Conservation (phyloP, 2,113 vertebrate genomes). For the Prionailurus viverrinus region DNA sequence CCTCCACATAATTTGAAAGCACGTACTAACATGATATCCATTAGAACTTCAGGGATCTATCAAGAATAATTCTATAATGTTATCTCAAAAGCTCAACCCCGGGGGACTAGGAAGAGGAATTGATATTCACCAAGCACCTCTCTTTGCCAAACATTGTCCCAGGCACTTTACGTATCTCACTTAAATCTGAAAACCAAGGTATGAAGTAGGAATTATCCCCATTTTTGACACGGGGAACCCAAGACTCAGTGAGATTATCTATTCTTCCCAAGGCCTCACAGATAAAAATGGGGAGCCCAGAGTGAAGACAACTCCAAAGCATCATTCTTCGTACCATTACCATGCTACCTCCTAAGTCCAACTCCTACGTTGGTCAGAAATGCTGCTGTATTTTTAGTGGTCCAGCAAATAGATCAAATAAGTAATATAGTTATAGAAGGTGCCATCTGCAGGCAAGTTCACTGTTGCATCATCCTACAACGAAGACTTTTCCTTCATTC, state of each 20-base stretch:
- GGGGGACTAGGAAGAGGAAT: not conserved
- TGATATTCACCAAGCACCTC: not conserved
- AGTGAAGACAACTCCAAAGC: not conserved
- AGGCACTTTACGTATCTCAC: not conserved
- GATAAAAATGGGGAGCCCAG: not conserved
- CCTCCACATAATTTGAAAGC: not conserved
- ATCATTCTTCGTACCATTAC: not conserved
- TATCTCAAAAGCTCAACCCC: not conserved
- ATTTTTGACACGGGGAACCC: not conserved
- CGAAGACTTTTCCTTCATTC: slow-evolving; percentile 7
- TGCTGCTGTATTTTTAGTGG: not conserved
- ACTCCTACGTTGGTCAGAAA: not conserved
- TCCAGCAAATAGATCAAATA: not conserved
- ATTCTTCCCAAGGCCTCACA: not conserved
- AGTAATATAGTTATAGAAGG: not conserved
- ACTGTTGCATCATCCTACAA: not conserved
- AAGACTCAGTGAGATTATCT: not conserved
- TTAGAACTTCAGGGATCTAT: not conserved
- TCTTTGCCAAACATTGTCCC: not conserved
- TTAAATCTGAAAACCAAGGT: not conserved
- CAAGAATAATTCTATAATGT: slow-evolving; percentile 10
- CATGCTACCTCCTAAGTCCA: not conserved
- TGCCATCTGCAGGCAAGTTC: not conserved
- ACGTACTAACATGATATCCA: not conserved
- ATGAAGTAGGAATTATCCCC: not conserved